Base-by-base conservation (phyloP, 2,888 invertebrate species). In the Agrochola litura region DNA sequence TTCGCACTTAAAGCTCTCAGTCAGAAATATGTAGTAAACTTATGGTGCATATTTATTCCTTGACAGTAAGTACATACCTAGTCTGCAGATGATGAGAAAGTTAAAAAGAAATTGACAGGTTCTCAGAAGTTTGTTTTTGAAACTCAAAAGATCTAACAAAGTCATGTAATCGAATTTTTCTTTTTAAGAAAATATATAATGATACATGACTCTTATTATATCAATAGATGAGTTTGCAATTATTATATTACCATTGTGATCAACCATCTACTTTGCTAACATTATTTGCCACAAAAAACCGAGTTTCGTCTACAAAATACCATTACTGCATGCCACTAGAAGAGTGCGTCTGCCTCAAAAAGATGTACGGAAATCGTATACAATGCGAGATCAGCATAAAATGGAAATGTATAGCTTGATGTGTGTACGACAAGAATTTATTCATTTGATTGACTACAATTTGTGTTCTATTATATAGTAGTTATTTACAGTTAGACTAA, bases 161-260 rank as follows among this genome's bases (percentile, higher is more conserved):
- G 3, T 25, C 0, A 14, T 22, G 4, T 9, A 9, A 30, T 30
- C 19, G 5, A 58, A 58, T 14, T 2, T 25, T 30, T 60, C 0
- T 30, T 58, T 6, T 61, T 22, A 22, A 8, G 12, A 12, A 63
- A 41, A 64, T 6, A 16, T 6, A 2, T 12, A 37, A 63, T 22
- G n/a, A n/a, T 25, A 12, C 12, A 56, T 56, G 6, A 37, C 12
- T 63, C 12, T 8, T 22, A 30, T 1, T 30, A 12, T 10, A 6
- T n/a, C n/a, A 37, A 22, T 37, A 67, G 25, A 60, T 68, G 81
- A 81, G 2, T 22, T 68, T 19, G 46, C 64, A 52, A 25, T 73
- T 68, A 58, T 73, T 25, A 25, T 43, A 43, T 43, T 54, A 68
- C 14, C 19, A 6, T 52, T 49, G 19, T 16, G 25, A 73, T 73